phyloP scores from a whole-genome alignment of 2,113 vertebrate genomes.

The Microtus montanus region DNA sequence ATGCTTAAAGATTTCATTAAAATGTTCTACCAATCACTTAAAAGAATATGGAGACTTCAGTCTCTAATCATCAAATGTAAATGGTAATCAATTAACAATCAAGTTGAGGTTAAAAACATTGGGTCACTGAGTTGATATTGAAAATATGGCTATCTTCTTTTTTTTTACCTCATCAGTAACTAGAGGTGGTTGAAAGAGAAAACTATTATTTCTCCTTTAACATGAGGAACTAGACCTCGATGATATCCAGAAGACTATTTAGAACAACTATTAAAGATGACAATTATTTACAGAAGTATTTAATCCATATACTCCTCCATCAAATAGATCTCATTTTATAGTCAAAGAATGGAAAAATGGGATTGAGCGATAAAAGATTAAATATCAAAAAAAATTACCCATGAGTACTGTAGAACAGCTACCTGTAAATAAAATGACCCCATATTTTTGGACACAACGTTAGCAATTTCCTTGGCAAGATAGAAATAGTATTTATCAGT shows the following conservation, averaged over 20 bases:
- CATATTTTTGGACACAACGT: not conserved
- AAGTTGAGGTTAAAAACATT: not conserved
- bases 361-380: not conserved
- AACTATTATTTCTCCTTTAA: not conserved
- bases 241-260: not conserved
- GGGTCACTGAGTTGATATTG: not conserved
- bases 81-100: not conserved
- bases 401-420: not conserved
- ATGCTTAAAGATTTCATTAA: not conserved
- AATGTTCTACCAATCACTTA: not conserved
- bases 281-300: not conserved
- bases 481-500: not conserved
- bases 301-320: not conserved
- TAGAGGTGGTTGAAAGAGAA: not conserved
- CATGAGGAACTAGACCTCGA: not conserved
- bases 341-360: not conserved
- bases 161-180: not conserved
- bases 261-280: not conserved
- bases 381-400: not conserved
- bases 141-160: not conserved
- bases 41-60: not conserved
- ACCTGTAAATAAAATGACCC: not conserved
- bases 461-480: not conserved
- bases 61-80: not conserved
- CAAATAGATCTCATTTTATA: not conserved